A percentile compares a stretch with the other conserved stretches of the same genome.
Conservation (phyloP, 1,140 invertebrate species). For the Neelides sp. region DNA sequence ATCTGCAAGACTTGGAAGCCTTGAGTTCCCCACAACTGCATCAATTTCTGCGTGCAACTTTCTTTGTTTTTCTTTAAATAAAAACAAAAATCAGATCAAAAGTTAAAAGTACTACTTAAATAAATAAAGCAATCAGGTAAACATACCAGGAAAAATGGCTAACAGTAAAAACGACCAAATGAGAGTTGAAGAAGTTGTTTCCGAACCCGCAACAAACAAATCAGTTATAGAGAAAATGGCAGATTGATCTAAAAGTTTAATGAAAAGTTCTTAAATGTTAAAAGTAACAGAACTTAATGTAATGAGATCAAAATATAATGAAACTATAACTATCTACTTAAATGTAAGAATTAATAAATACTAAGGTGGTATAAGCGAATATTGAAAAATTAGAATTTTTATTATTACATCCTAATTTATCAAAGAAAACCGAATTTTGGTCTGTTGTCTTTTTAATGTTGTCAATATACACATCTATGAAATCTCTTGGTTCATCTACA, state of each 20-base stretch:
- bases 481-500: conserved; percentile 7
- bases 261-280: conserved; percentile 21
- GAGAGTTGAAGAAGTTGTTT: conserved; percentile 38
- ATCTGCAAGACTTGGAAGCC: background rate
- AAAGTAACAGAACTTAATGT: background rate
- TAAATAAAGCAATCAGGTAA: conserved; percentile 7
- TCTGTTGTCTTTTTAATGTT: conserved; percentile 11
- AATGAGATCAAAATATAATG: background rate
- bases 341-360: conserved; percentile 1
- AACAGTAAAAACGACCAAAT: conserved; percentile 10
- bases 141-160: conserved; percentile 3
- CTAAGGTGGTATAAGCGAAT: background rate
- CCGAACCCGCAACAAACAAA: conserved; percentile 38
- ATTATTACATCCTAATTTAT: conserved; percentile 11
- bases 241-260: conserved; percentile 62
- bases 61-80: no score
- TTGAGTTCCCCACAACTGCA: background rate
- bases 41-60: background rate
- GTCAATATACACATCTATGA: conserved; percentile 15
- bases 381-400: background rate
- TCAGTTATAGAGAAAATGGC: conserved; percentile 73
- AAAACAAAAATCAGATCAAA: no score
- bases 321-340: no score
- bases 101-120: background rate
- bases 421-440: conserved; percentile 11